A percentile compares a stretch with the other conserved stretches of the same genome.
These are phyloP conservation scores for Pelosia muscerda DNA, from an alignment of 2,888 invertebrate genomes.

Conservation along the genomic window DNA sequence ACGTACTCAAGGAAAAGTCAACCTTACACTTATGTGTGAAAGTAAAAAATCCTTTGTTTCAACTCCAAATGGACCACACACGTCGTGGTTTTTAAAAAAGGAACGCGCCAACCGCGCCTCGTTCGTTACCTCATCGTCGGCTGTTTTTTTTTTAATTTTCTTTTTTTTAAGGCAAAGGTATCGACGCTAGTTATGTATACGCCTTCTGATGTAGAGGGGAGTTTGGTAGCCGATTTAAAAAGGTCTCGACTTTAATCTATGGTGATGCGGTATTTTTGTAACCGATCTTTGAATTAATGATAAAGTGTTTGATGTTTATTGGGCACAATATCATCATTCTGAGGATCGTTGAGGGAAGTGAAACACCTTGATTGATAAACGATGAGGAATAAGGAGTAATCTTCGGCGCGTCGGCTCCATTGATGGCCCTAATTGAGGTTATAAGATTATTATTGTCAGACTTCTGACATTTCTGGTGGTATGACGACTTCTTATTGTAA, in stretches of 20 bases:
- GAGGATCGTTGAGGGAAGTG: not conserved
- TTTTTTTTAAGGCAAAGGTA: constrained; percentile 74
- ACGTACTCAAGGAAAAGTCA: constrained; percentile 17
- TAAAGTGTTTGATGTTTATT: constrained; percentile 15
- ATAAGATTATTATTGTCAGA: not conserved
- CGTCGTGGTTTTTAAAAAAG: constrained; percentile 83
- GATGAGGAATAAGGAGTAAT: not conserved
- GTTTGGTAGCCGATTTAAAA: constrained; percentile 51
- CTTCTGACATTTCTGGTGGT: not conserved
- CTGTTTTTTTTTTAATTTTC: constrained; percentile 71
- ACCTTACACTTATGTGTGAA: rapidly evolving
- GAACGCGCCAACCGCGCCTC: constrained; percentile 84
- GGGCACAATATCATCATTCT: constrained; percentile 14
- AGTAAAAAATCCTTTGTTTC: constrained; percentile 16
- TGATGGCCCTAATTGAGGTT: not conserved
- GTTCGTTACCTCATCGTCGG: constrained; percentile 85
- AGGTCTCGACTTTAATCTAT: constrained; percentile 42
- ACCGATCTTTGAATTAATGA: constrained; percentile 14
- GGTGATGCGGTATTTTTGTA: constrained; percentile 27
- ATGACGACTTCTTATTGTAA: not conserved
- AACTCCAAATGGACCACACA: constrained; percentile 76
- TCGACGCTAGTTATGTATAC: constrained; percentile 80
- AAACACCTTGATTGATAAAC: constrained; percentile 7
- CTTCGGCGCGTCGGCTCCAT: not conserved
- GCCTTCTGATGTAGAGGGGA: constrained; percentile 59